Evolutionary conservation across 2,797 vertebrate species (phyloP), one percentile per base, ranked within the genome.

Genomic region (Oophaga sylvatica): DNA sequence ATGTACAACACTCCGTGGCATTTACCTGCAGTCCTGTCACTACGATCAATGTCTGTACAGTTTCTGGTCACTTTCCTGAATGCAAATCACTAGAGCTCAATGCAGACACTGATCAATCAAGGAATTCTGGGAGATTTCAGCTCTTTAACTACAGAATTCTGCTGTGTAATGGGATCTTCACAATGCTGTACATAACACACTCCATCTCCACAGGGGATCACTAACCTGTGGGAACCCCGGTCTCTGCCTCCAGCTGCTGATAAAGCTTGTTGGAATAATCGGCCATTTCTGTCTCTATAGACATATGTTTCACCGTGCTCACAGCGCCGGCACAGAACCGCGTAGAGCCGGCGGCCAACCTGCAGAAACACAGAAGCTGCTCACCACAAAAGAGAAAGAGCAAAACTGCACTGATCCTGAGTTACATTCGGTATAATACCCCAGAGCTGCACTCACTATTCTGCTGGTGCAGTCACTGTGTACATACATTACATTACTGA

Each of bases 211-310:
- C 8, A 1, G 15, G 15, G 5, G 16, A 5, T 15, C 56, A 62
- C 93, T 91, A 92, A 98, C 98, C 98, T 92, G 97, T 99, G 90
- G 96, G 95, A 53, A 99, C 93, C 0, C 97, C 97, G 0, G 97
- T 98, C 92, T 99, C 97, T 83, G 96, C 93, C 57, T 99, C 96
- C 89, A 99, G 94, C 85, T 95, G 96, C 85, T 95, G 92, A 81
- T 99, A 99, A 75, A 99, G 97, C 81, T 94, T 92, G 90, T 96
- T 98, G 31, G 98, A 99, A 90, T 99, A 99, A 89, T 96, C 94
- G 6, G 97, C 97, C 97, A 99, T 99, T 93, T 97, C 96, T 91
- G 96, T 97, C 92, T 99, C 98, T 0, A 99, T 92, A 88, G 96
- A 94, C 84, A 96, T 82, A 1, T 97, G 96, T 82, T 97, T 96